A percentile compares a stretch with the other conserved stretches of the same genome.
These are phyloP conservation scores for Corythornis leucogaster DNA, from an alignment of 2,797 vertebrate species.

Conservation along the genomic window DNA sequence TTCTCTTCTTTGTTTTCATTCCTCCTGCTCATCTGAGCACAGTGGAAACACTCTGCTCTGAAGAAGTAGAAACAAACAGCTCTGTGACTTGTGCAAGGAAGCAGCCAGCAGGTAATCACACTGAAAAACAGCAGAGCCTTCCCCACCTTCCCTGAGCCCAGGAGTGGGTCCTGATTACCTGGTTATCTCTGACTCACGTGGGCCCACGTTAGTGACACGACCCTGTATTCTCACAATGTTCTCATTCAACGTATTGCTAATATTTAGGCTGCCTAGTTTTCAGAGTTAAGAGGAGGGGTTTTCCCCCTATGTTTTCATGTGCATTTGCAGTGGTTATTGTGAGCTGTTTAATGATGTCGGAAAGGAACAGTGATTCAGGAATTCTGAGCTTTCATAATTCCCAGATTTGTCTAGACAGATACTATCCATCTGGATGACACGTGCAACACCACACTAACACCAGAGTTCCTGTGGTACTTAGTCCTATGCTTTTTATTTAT, in stretches of 20 bases:
- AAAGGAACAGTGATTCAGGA: not conserved
- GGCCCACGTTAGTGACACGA: accelerated
- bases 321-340: not conserved
- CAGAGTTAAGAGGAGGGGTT: not conserved
- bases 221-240: not conserved
- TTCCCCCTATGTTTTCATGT: accelerated
- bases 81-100: not conserved
- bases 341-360: not conserved
- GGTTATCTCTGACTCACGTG: not conserved
- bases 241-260: not conserved
- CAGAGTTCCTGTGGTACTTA: slow-evolving; percentile 25
- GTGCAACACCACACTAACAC: not conserved
- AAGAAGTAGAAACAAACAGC: not conserved
- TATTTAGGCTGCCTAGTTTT: not conserved
- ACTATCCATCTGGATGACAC: slow-evolving; percentile 32
- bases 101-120: not conserved
- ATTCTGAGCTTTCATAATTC: slow-evolving; percentile 12
- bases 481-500: not conserved
- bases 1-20: not conserved
- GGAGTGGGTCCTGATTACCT: not conserved
- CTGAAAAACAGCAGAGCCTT: not conserved
- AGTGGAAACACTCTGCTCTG: not conserved
- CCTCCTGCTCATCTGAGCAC: not conserved
- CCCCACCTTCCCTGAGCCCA: not conserved
- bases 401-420: slow-evolving; percentile 22